Evolutionary conservation across 2,797 vertebrate species (phyloP).

Genomic region (Danio choprae): DNA sequence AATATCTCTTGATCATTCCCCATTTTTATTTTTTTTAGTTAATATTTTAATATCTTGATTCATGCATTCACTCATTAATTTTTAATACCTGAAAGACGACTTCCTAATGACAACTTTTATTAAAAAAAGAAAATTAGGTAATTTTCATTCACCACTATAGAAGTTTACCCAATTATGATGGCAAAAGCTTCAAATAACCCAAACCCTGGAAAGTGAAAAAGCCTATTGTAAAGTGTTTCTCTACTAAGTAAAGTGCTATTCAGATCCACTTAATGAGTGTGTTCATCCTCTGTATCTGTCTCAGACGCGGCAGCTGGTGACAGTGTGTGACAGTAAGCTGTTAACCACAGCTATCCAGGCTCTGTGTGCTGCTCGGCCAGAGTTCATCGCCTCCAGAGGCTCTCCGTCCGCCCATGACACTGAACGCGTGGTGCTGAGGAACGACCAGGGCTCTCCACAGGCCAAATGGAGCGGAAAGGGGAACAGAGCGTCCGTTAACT

Average conservation of each 20-base stretch:
- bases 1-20: too few species aligned
- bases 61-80: too few species aligned
- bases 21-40: too few species aligned
- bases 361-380: conserved; percentile 90
- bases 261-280: background rate
- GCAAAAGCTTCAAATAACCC: background rate
- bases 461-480: conserved; percentile 86
- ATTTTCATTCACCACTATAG: background rate
- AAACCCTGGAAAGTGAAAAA: too few species aligned
- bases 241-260: background rate
- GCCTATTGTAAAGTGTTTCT: background rate
- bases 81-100: too few species aligned
- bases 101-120: too few species aligned
- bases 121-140: too few species aligned
- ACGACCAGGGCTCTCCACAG: conserved; percentile 85
- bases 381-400: conserved; percentile 86
- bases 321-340: conserved; percentile 94
- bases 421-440: conserved; percentile 87
- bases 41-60: too few species aligned
- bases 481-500: conserved; percentile 88
- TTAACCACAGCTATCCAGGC: conserved; percentile 92
- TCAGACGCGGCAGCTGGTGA: conserved; percentile 94
- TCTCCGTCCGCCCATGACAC: conserved; percentile 85
- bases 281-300: conserved; percentile 9
- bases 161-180: background rate